Evolutionary conservation across 2,113 vertebrate species (phyloP).

Genomic region (Regulus satrapa): DNA sequence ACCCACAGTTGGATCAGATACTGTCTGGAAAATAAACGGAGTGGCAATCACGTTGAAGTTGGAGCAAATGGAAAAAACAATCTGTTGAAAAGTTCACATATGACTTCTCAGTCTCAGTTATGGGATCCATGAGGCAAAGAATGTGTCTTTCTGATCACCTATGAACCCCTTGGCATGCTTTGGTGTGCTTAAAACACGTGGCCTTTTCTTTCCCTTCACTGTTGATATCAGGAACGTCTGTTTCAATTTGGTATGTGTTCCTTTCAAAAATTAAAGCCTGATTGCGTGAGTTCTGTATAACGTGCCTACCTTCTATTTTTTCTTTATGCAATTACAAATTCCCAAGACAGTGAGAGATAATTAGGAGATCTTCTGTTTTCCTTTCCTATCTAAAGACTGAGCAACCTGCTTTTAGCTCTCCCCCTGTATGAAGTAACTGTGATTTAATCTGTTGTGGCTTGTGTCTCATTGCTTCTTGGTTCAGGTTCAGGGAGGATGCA

Average conservation of each 20-base stretch:
- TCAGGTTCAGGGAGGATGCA: not conserved
- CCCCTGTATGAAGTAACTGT: not conserved
- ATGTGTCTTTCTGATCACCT: not conserved
- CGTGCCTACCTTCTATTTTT: not conserved
- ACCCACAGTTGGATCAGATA: conserved; percentile 39
- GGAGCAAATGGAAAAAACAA: not conserved
- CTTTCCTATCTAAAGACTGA: not conserved
- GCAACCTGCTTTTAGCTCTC: not conserved
- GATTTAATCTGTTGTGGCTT: not conserved
- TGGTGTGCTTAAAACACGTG: not conserved
- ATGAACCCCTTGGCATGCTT: accelerated
- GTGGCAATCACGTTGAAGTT: not conserved
- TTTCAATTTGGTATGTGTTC: not conserved
- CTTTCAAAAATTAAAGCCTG: not conserved
- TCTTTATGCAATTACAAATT: not conserved
- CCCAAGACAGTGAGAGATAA: not conserved
- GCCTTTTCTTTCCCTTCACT: not conserved
- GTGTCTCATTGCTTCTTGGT: not conserved
- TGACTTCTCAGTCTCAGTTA: not conserved
- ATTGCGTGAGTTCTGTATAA: not conserved
- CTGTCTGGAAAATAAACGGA: conserved; percentile 3
- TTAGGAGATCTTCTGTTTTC: not conserved
- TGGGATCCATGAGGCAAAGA: not conserved
- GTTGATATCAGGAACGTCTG: accelerated
- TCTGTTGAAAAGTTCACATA: not conserved